Percentiles rank a stretch among this genome's conserved stretches.
These are phyloP conservation scores for Rosalia funebris DNA, from an alignment of 2,888 invertebrate genomes.

Conservation along the genomic window DNA sequence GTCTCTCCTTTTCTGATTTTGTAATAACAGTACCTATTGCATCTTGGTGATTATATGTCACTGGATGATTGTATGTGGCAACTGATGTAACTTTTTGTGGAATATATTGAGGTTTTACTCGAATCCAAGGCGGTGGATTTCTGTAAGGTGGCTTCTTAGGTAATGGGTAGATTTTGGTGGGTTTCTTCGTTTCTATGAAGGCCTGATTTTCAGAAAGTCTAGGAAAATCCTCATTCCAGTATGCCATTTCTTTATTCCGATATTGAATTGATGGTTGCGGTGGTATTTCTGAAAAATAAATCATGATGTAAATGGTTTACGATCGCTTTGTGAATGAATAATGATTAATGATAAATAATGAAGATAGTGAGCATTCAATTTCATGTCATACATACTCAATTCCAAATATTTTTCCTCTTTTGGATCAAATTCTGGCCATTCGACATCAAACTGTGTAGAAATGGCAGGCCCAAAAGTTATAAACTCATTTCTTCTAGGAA, in stretches of 20 bases:
- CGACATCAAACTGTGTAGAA: constrained; percentile 74
- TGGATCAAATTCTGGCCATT: constrained; percentile 87
- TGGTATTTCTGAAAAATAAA: constrained; percentile 74
- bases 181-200: constrained; percentile 42
- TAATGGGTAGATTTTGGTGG: constrained; percentile 30
- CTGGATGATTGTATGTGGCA: not conserved
- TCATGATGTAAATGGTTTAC: no score
- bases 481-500: constrained; percentile 74
- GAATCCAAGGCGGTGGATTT: constrained; percentile 10
- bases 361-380: no score
- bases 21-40: constrained; percentile 38
- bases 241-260: constrained; percentile 79
- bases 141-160: constrained; percentile 13
- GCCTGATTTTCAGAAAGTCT: constrained; percentile 67
- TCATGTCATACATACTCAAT: constrained; percentile 79
- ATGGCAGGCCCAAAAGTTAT: constrained; percentile 72
- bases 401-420: constrained; percentile 80
- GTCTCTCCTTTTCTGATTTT: constrained; percentile 35
- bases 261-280: constrained; percentile 80
- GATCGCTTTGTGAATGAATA: no score
- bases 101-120: not conserved
- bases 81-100: not conserved
- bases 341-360: no score
- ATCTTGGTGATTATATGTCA: no score
- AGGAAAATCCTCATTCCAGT: constrained; percentile 87